Conservation (phyloP, 2,797 vertebrate genomes). For the Myotis daubentonii region DNA sequence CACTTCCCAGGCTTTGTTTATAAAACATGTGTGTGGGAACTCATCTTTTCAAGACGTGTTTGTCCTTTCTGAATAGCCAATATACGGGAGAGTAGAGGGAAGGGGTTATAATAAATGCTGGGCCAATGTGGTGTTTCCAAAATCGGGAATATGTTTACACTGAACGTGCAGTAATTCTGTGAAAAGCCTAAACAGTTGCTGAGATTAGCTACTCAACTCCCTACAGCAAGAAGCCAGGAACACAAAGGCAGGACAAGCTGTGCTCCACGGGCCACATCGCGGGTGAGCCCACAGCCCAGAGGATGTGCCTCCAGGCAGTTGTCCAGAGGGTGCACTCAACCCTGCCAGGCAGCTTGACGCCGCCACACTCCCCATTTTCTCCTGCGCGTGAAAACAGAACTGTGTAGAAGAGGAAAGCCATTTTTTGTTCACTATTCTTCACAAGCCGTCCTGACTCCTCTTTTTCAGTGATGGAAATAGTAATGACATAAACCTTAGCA, state of each 20-base stretch:
- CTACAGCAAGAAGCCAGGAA: neutral
- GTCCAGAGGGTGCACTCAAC: neutral
- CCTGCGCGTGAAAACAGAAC: neutral
- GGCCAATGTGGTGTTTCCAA: neutral
- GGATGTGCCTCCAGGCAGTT: neutral
- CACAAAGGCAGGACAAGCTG: neutral
- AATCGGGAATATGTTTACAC: neutral
- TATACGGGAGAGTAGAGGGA: neutral
- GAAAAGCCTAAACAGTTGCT: neutral
- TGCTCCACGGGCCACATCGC: neutral
- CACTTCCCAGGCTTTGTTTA: neutral
- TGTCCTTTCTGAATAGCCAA: neutral
- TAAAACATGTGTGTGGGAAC: neutral
- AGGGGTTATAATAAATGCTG: neutral
- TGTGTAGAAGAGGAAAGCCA: neutral
- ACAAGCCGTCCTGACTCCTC: neutral
- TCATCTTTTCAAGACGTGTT: neutral
- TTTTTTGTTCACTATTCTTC: neutral
- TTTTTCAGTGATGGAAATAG: neutral
- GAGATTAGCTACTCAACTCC: neutral
- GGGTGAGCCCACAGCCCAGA: neutral
- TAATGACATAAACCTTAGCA: neutral
- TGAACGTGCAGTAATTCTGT: neutral
- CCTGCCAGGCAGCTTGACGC: accelerated
- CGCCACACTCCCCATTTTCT: neutral